Percentiles rank a stretch among this genome's conserved stretches.
These are phyloP conservation scores for Trichomycterus rosablanca DNA, from an alignment of 2,113 vertebrate genomes.

Conservation along the genomic window DNA sequence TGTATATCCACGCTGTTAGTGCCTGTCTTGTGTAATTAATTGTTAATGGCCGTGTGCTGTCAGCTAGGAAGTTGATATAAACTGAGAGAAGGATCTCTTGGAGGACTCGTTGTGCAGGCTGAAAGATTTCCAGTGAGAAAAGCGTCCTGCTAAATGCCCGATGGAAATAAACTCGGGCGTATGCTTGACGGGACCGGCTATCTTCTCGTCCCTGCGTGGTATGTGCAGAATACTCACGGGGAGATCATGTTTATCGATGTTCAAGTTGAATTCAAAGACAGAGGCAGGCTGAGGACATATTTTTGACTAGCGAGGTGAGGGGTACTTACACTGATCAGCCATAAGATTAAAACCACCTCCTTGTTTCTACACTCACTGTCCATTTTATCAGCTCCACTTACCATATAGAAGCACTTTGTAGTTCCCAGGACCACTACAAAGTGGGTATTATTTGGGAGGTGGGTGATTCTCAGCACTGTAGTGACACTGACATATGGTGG, in stretches of 20 bases:
- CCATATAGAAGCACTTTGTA: too few relatives aligned
- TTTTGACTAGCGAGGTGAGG: too few relatives aligned
- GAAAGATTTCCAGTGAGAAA: slow-evolving; percentile 46
- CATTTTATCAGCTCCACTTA: too few relatives aligned
- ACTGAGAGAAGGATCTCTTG: slow-evolving; percentile 43
- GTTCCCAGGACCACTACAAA: too few relatives aligned
- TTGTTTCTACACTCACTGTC: too few relatives aligned
- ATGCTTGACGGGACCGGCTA: slow-evolving; percentile 45
- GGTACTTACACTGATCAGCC: too few relatives aligned
- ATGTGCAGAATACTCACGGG: slow-evolving; percentile 33
- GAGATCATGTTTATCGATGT: slow-evolving; percentile 17
- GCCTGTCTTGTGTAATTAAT: slow-evolving; percentile 51
- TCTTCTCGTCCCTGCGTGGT: slow-evolving; percentile 41
- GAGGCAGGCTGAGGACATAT: too few relatives aligned
- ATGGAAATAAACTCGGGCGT: slow-evolving; percentile 45
- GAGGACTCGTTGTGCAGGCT: slow-evolving; percentile 43
- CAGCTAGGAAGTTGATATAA: slow-evolving; percentile 49
- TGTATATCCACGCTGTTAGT: slow-evolving; percentile 60
- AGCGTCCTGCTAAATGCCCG: slow-evolving; percentile 45
- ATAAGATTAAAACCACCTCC: too few relatives aligned
- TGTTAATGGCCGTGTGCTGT: slow-evolving; percentile 45
- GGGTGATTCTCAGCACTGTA: too few relatives aligned
- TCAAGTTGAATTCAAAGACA: slow-evolving; percentile 23
- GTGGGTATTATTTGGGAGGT: too few relatives aligned
- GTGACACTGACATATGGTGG: too few relatives aligned